These are phyloP conservation scores for Timandra comae DNA, from an alignment of 2,888 invertebrate genomes.

Conservation along the genomic window DNA sequence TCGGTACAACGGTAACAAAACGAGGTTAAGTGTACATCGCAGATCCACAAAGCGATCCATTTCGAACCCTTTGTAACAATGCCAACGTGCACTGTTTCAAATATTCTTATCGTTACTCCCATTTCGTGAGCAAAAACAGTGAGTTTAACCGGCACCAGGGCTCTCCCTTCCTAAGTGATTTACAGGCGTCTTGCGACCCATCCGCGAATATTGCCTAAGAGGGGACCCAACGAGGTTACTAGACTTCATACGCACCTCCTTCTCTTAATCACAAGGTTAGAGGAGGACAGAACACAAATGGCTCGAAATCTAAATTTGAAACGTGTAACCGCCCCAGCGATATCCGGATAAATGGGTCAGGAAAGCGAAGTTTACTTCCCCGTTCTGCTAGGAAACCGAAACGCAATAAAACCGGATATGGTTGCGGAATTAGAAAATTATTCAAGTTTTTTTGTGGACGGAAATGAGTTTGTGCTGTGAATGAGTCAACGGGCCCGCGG, in stretches of 20 bases:
- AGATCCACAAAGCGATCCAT: slow-evolving; percentile 7
- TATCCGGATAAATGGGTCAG: slow-evolving; percentile 73
- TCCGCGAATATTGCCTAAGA: slow-evolving; percentile 26
- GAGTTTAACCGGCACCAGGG: slow-evolving; percentile 52
- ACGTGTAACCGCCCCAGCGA: slow-evolving; percentile 54
- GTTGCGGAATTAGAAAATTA: slow-evolving; percentile 61
- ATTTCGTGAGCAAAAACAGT: slow-evolving; percentile 60
- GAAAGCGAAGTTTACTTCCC: slow-evolving; percentile 72
- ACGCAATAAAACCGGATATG: slow-evolving; percentile 59
- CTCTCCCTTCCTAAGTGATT: slow-evolving; percentile 62
- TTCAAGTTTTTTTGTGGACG: slow-evolving; percentile 30
- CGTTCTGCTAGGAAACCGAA: slow-evolving; percentile 62
- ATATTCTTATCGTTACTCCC: slow-evolving; percentile 53
- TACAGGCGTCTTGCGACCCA: slow-evolving; percentile 60
- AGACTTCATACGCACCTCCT: slow-evolving; percentile 38
- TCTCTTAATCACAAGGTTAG: slow-evolving; percentile 32
- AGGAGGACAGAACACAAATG: slow-evolving; percentile 45
- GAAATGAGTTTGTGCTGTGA: slow-evolving; percentile 11
- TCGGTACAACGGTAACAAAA: slow-evolving; percentile 10
- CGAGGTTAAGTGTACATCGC: slow-evolving; percentile 14
- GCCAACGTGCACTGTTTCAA: slow-evolving; percentile 46
- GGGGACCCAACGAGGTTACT: slow-evolving; percentile 46
- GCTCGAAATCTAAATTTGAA: slow-evolving; percentile 55
- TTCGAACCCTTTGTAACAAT: slow-evolving; percentile 27
- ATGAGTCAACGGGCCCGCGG: neutral